phyloP scores from a whole-genome alignment of 1,140 invertebrate genomes.

The Magallana ariakensis region DNA sequence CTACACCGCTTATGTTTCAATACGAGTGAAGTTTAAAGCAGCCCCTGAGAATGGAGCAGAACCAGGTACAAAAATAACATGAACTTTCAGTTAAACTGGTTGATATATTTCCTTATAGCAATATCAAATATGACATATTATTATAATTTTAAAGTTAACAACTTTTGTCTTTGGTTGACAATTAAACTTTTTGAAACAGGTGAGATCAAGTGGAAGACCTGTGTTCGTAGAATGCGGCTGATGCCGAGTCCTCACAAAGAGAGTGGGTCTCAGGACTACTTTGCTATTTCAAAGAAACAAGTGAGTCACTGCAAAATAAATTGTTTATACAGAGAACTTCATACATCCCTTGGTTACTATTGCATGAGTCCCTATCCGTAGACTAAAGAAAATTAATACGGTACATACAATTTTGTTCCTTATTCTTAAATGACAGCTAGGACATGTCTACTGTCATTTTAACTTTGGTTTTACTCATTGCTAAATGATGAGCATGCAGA shows the following conservation, averaged over 20 bases:
- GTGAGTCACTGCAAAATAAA: constrained; percentile 62
- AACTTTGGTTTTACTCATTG: no score
- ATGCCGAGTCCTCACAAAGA: constrained; percentile 81
- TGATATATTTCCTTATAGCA: no score
- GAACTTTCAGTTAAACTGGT: no score
- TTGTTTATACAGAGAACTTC: no score
- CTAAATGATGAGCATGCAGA: no score
- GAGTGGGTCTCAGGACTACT: constrained; percentile 79
- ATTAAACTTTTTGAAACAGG: constrained; percentile 51
- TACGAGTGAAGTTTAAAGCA: constrained; percentile 68
- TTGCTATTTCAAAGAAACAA: constrained; percentile 80
- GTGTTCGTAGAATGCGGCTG: constrained; percentile 78
- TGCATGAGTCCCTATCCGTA: no score
- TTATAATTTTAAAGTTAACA: neutral
- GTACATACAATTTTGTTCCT: no score
- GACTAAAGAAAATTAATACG: no score
- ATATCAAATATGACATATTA: no score
- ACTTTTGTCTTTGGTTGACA: neutral
- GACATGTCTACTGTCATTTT: no score
- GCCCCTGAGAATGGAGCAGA: constrained; percentile 56
- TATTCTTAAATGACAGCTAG: no score
- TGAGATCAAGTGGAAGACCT: constrained; percentile 79
- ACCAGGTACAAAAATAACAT: constrained; percentile 47
- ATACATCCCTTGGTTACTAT: no score
- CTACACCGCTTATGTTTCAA: constrained; percentile 80